Base-by-base conservation (phyloP, 64 coral and sea anemone species). In the Stylophora pistillata region DNA sequence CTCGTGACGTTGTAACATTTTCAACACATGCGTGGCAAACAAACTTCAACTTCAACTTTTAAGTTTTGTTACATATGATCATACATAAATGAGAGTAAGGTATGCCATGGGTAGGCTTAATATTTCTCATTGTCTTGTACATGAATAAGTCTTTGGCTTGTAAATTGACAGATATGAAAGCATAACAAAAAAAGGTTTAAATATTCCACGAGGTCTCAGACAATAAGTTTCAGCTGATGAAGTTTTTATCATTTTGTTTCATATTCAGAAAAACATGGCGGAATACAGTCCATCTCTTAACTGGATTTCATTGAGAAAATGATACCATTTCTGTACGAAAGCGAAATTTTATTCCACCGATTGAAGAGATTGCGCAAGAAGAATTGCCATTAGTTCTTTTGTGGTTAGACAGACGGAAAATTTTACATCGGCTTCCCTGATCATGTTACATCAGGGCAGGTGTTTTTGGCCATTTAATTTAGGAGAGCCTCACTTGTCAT, bases 121-220 rank as follows among this genome's bases (percentile, higher is more conserved):
- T 21, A 64, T 1, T 9, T 64, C 20, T 64, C 23, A 26, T 25
- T 27, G 12, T 68, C 23, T 68, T 68, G 23, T 1, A n/a, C 25
- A 26, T n/a, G 64, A 21, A 21, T 23, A 11, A 25, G 23, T 27
- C 64, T 68, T 64, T 20, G 23, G 23, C 64, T 68, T 68, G 5
- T n/a, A 5, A 68, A 25, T 25, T 21, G 21, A 12, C 13, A 21
- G 0, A 68, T 21, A 68, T 12, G 12, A 25, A 68, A 68, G 23
- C 7, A n/a, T 26, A 68, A 28, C 0, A 68, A 21, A n/a, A 68
- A 47, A 64, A 47, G 7, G 37, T 47, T 47, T 64, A 26, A 68
- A 68, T 68, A 68, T 68, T 68, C 64, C 64, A 68, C 64, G 64
- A 68, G 64, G 64, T 68, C 21, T 25, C 14, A 68, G 64, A 68